Conservation (phyloP, 1,140 invertebrate species). For the Penaeus japonicus region DNA sequence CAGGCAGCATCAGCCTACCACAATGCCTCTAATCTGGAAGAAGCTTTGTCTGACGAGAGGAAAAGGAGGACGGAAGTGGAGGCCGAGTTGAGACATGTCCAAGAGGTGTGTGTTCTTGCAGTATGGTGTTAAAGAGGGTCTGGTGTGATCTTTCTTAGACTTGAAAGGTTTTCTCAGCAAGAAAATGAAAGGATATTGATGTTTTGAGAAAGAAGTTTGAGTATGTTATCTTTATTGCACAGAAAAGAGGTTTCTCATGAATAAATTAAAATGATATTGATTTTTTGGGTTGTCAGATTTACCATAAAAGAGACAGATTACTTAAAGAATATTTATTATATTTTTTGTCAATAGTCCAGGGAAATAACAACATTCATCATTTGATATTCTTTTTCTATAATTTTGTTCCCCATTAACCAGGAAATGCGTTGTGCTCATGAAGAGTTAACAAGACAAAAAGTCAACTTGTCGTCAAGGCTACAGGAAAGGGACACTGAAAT, state of each 20-base stretch:
- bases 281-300: no score
- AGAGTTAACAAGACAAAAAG: conserved; percentile 69
- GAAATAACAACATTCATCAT: no score
- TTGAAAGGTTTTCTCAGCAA: no score
- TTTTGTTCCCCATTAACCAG: conserved; percentile 61
- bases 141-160: no score
- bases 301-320: no score
- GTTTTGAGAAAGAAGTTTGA: no score
- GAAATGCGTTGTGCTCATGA: conserved; percentile 70
- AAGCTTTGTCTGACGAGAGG: conserved; percentile 27
- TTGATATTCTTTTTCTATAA: no score
- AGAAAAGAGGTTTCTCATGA: neutral
- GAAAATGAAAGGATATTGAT: no score
- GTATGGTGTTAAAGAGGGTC: no score
- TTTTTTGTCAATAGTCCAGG: no score
- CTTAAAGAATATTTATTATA: no score
- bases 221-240: no score
- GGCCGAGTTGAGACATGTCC: conserved; percentile 34
- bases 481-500: conserved; percentile 73
- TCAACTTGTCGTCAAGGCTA: conserved; percentile 67
- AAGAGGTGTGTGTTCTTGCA: conserved; percentile 18
- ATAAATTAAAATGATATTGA: neutral
- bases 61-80: conserved; percentile 19
- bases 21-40: conserved; percentile 16
- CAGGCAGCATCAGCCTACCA: conserved; percentile 62